These are phyloP conservation scores for Notolepis coatsorum DNA, from an alignment of 2,797 vertebrate genomes.

Conservation along the genomic window DNA sequence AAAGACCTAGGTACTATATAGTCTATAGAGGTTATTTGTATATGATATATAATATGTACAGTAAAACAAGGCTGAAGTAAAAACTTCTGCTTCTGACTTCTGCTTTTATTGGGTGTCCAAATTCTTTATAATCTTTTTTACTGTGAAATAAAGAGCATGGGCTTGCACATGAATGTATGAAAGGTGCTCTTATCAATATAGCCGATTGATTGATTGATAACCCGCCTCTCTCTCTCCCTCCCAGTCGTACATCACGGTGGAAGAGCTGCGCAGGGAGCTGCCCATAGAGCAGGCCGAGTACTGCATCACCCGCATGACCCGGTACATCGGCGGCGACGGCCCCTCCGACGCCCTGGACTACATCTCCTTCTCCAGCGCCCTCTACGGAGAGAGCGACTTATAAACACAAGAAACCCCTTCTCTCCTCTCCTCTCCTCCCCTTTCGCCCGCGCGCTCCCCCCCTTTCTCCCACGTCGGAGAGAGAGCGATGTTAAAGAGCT, in stretches of 20 bases:
- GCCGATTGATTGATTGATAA: too few species aligned
- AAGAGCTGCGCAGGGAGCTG: conserved; percentile 89
- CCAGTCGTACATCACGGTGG: conserved; percentile 89
- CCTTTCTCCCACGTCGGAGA: neutral
- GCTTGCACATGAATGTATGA: too few species aligned
- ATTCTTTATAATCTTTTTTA: too few species aligned
- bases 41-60: too few species aligned
- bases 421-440: conserved; percentile 23
- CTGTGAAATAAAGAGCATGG: too few species aligned
- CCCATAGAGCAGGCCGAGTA: conserved; percentile 91
- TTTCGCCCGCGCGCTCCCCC: conserved; percentile 16
- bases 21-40: too few species aligned
- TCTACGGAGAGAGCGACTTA: conserved; percentile 93
- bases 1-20: too few species aligned
- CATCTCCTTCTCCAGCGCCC: conserved; percentile 93
- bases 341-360: conserved; percentile 88
- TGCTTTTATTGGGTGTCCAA: too few species aligned
- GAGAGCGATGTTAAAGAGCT: neutral
- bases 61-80: too few species aligned
- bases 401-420: conserved; percentile 69
- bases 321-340: conserved; percentile 80
- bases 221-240: neutral
- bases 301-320: conserved; percentile 91
- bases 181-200: too few species aligned
- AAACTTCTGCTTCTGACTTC: too few species aligned